Evolutionary conservation across 1,140 invertebrate species (phyloP).

Genomic region (Proctacanthus coquilletti): DNA sequence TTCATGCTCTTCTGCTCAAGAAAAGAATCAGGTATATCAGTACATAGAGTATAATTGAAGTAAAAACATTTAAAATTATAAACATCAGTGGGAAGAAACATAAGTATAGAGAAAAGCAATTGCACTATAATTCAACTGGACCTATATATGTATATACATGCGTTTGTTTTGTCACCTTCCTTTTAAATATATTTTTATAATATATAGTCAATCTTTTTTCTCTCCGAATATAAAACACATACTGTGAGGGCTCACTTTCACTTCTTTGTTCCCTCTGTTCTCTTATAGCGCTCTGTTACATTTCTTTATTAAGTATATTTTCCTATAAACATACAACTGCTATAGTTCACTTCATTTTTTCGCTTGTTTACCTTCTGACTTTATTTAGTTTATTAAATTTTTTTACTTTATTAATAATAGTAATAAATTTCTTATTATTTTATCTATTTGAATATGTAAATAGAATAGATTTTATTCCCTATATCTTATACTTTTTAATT

Average conservation of each 20-base stretch:
- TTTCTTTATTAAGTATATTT: background rate
- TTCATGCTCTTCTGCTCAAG: too few species aligned
- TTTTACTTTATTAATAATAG: conserved; percentile 6
- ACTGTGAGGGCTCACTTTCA: conserved; percentile 3
- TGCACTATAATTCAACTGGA: conserved; percentile 7
- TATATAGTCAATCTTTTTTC: conserved; percentile 7
- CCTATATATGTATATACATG: conserved; percentile 3
- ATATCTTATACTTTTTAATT: conserved; percentile 11
- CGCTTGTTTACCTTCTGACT: too few species aligned
- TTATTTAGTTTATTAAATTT: background rate
- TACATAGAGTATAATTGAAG: too few species aligned
- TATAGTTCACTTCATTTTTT: background rate
- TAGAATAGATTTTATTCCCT: conserved; percentile 9
- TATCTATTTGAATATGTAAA: conserved; percentile 5
- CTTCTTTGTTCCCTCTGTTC: conserved; percentile 7
- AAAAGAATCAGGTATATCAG: too few species aligned
- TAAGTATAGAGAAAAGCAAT: conserved; percentile 5
- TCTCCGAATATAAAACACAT: conserved; percentile 8
- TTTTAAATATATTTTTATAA: background rate
- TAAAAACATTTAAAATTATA: background rate
- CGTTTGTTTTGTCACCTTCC: background rate
- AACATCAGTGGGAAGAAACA: background rate
- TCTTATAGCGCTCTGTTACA: background rate
- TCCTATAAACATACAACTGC: background rate
- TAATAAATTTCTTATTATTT: conserved; percentile 13